These are phyloP conservation scores for Pangasius djambal DNA, from an alignment of 2,797 vertebrate genomes.

Conservation along the genomic window DNA sequence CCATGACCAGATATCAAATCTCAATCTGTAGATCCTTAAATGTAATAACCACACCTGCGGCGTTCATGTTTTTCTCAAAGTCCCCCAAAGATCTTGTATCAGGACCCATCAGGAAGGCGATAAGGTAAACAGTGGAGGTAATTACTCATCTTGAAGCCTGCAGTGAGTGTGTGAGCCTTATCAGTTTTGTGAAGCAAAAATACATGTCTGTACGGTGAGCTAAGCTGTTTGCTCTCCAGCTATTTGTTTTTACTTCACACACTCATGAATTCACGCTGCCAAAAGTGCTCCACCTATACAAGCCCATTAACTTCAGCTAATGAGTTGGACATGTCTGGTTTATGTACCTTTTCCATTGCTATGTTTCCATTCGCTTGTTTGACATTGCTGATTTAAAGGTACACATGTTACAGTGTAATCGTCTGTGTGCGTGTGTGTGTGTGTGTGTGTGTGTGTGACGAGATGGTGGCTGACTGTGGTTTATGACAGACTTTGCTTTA, in stretches of 20 bases:
- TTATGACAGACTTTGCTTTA: constrained; percentile 48
- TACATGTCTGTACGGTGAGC: constrained; percentile 27
- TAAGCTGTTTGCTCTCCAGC: constrained; percentile 33
- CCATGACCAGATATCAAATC: neutral
- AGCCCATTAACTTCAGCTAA: constrained; percentile 24
- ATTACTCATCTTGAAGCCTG: neutral
- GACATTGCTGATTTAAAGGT: neutral
- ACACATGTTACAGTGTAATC: neutral
- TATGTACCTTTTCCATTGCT: neutral
- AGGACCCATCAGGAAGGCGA: neutral
- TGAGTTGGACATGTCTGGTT: constrained; percentile 15
- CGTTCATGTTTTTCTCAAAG: neutral
- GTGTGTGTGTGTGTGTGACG: constrained; percentile 56
- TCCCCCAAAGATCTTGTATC: constrained; percentile 8
- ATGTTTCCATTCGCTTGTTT: constrained; percentile 5
- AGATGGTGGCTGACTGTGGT: constrained; percentile 55
- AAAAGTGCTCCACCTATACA: constrained; percentile 10
- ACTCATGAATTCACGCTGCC: neutral
- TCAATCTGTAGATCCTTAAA: neutral
- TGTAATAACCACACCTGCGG: neutral
- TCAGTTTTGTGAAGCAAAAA: constrained; percentile 12
- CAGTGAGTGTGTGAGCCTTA: constrained; percentile 28
- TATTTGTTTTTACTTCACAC: constrained; percentile 27
- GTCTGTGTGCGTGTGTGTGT: neutral
- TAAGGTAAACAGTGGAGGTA: constrained; percentile 15